Conservation (phyloP, 1,140 invertebrate species). For the Nixonia krombeini region DNA sequence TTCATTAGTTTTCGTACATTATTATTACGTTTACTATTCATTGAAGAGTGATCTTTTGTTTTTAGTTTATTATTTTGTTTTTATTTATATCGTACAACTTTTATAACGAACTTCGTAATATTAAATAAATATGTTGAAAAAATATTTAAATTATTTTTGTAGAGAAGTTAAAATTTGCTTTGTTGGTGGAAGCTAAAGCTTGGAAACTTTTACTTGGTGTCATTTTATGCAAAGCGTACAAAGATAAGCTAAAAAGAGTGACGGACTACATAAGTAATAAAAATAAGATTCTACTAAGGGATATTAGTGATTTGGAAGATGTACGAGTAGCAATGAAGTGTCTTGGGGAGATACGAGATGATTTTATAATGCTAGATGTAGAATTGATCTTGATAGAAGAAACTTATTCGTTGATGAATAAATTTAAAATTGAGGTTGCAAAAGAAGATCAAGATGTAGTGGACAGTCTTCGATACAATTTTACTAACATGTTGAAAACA, state of each 20-base stretch:
- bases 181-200: conserved; percentile 79
- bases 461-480: conserved; percentile 83
- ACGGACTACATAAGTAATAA: conserved; percentile 80
- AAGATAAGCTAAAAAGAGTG: conserved; percentile 76
- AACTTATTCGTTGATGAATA: conserved; percentile 81
- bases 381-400: conserved; percentile 83
- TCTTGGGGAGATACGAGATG: conserved; percentile 81
- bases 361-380: conserved; percentile 82
- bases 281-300: conserved; percentile 76
- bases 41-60: no score
- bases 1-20: no score
- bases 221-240: conserved; percentile 74
- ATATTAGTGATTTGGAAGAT: conserved; percentile 82
- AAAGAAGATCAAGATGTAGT: conserved; percentile 85
- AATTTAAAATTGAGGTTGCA: conserved; percentile 80
- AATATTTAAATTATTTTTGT: conserved; percentile 14
- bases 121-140: no score
- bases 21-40: no score
- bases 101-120: no score
- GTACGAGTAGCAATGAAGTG: conserved; percentile 82
- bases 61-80: no score
- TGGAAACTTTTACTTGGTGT: conserved; percentile 81
- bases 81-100: no score
- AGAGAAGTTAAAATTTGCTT: conserved; percentile 80
- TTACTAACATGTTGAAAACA: conserved; percentile 81